Conservation (phyloP, 2,797 vertebrate genomes). For the Poecilia picta region DNA sequence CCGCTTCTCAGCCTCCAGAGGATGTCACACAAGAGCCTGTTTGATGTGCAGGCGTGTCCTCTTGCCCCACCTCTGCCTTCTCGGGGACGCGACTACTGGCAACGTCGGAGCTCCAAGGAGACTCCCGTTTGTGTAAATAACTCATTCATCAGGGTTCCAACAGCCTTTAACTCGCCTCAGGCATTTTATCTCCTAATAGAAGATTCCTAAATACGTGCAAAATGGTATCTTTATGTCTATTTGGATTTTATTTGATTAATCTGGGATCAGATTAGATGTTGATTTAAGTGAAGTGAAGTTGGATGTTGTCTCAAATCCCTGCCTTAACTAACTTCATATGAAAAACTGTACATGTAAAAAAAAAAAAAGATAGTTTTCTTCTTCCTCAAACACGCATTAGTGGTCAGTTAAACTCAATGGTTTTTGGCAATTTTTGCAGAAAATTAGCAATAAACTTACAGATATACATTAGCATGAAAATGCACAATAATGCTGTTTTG, state of each 20-base stretch:
- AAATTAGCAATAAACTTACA: too few species aligned
- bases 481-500: too few species aligned
- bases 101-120: constrained; percentile 8
- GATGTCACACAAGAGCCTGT: constrained; percentile 26
- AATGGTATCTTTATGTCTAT: background rate
- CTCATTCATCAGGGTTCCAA: background rate
- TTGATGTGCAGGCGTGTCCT: constrained; percentile 35
- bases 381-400: background rate
- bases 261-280: too few species aligned
- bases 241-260: background rate
- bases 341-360: background rate
- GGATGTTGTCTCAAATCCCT: background rate
- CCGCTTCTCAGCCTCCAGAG: constrained; percentile 22
- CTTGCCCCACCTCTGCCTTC: background rate
- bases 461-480: too few species aligned
- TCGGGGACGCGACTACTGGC: background rate
- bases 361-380: background rate
- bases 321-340: too few species aligned
- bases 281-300: background rate
- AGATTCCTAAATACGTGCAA: background rate
- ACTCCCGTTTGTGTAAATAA: constrained; percentile 13
- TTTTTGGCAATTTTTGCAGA: too few species aligned
- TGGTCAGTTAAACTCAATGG: background rate
- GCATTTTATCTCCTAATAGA: too few species aligned
- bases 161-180: background rate